phyloP scores from a whole-genome alignment of 2,888 invertebrate genomes.

The Macrophya annulata region DNA sequence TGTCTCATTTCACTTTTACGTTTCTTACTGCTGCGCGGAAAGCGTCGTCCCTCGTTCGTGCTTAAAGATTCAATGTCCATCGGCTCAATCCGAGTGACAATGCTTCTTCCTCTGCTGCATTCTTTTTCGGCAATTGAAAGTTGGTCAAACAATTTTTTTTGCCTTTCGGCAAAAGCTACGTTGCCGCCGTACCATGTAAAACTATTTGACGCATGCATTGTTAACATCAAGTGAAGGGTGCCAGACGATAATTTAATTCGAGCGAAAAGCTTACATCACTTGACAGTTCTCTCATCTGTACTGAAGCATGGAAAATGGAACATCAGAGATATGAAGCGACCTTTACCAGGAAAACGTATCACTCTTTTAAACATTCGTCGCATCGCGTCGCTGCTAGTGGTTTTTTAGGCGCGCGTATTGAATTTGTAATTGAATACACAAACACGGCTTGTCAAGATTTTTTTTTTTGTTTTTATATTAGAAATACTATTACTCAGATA shows the following conservation, averaged over 20 bases:
- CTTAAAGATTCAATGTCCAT: conserved; percentile 43
- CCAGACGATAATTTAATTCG: background rate
- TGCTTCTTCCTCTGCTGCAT: conserved; percentile 77
- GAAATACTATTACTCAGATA: no score
- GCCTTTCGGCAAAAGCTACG: conserved; percentile 81
- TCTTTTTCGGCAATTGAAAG: conserved; percentile 85
- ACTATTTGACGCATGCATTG: conserved; percentile 59
- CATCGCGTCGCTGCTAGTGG: background rate
- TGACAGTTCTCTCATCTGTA: conserved; percentile 17
- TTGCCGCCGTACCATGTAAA: conserved; percentile 70
- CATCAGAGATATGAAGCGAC: background rate
- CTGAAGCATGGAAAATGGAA: background rate
- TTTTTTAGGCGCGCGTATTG: background rate
- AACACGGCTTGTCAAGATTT: no score
- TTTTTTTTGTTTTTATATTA: no score
- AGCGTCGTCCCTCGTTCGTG: conserved; percentile 53
- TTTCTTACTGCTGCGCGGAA: conserved; percentile 74
- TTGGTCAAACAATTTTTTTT: conserved; percentile 86
- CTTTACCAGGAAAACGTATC: background rate
- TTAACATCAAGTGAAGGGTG: background rate
- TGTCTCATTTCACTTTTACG: conserved; percentile 82
- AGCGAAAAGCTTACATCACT: background rate
- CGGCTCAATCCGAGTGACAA: background rate
- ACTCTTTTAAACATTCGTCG: background rate
- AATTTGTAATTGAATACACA: no score